These are phyloP conservation scores for Bufo gargarizans DNA, from an alignment of 2,113 vertebrate species.

Conservation along the genomic window DNA sequence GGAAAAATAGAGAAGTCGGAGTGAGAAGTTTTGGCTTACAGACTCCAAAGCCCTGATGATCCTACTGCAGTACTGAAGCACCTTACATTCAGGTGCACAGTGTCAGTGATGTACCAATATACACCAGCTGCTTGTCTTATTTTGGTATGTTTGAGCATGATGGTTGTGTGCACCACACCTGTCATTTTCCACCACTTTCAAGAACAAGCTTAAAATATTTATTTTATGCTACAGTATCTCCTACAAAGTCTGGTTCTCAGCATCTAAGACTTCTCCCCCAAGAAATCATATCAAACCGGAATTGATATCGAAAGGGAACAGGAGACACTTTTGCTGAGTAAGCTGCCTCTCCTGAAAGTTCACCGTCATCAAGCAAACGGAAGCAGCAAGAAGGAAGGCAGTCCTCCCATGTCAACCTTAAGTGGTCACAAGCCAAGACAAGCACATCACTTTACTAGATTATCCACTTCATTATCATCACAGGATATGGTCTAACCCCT, in stretches of 20 bases:
- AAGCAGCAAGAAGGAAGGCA: conserved; percentile 26
- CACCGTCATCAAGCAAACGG: conserved; percentile 14
- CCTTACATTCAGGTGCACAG: too few species aligned
- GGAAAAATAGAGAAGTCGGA: too few species aligned
- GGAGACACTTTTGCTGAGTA: conserved; percentile 3
- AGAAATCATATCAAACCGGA: neutral
- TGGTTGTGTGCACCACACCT: too few species aligned
- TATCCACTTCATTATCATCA: neutral
- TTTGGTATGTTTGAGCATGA: too few species aligned
- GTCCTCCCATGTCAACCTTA: conserved; percentile 40
- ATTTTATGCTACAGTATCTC: too few species aligned
- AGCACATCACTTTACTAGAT: conserved; percentile 1
- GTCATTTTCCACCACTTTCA: too few species aligned
- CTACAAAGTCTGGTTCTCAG: neutral
- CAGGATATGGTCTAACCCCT: neutral
- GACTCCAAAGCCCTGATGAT: too few species aligned
- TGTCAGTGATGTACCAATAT: too few species aligned
- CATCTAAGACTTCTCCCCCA: neutral
- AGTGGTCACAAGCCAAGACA: neutral
- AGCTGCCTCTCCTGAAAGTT: conserved; percentile 18
- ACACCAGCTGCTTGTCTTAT: too few species aligned
- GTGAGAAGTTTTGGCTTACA: too few species aligned
- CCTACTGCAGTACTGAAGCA: too few species aligned
- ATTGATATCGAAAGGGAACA: neutral
- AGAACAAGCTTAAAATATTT: too few species aligned